phyloP scores from a whole-genome alignment of 2,113 vertebrate genomes.

The Caretta caretta region DNA sequence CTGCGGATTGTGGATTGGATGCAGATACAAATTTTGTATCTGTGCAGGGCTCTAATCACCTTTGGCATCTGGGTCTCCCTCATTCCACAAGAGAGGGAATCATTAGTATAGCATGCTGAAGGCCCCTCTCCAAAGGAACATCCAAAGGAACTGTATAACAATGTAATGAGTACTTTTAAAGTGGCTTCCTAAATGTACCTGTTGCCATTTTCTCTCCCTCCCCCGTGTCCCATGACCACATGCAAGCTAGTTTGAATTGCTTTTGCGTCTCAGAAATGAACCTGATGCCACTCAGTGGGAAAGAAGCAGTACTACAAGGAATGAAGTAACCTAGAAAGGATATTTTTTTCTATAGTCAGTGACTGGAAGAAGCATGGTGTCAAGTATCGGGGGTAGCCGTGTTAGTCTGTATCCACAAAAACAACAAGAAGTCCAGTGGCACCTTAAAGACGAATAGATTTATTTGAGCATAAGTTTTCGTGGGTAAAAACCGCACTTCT shows the following conservation, averaged over 20 bases:
- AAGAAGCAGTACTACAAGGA: conserved; percentile 60
- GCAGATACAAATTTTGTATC: no score
- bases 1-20: no score
- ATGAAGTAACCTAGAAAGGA: background rate
- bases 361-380: background rate
- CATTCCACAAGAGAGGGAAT: background rate
- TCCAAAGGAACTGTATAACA: background rate
- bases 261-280: conserved; percentile 23
- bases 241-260: background rate
- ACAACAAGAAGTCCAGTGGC: no score
- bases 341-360: background rate
- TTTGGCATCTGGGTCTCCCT: background rate
- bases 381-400: no score
- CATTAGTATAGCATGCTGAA: background rate
- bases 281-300: conserved; percentile 64
- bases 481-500: no score
- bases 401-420: no score
- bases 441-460: no score
- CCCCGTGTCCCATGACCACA: background rate
- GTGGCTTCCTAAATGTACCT: background rate
- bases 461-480: no score
- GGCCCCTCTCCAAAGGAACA: background rate
- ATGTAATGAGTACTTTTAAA: background rate
- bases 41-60: background rate
- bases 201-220: background rate